phyloP scores from a whole-genome alignment of 2,888 invertebrate species.

The Gonocerus acuteangulatus region DNA sequence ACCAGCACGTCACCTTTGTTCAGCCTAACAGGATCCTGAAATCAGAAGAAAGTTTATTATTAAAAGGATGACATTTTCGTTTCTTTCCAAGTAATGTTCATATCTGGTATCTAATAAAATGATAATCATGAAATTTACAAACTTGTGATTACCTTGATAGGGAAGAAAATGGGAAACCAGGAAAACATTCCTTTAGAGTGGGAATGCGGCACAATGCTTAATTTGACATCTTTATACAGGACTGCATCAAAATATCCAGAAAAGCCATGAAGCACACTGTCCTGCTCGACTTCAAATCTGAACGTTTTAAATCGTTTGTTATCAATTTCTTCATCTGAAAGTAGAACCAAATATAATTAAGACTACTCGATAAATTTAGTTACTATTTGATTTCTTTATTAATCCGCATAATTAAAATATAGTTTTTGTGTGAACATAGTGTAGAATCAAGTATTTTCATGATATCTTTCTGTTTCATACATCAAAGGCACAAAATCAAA shows the following conservation, averaged over 20 bases:
- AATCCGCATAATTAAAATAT: too few species aligned
- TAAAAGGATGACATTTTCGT: not conserved
- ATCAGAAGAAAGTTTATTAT: slow-evolving; percentile 20
- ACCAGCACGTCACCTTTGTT: slow-evolving; percentile 62
- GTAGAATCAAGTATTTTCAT: too few species aligned
- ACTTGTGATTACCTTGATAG: slow-evolving; percentile 57
- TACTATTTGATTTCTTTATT: not conserved
- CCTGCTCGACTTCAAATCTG: slow-evolving; percentile 61
- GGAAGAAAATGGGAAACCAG: slow-evolving; percentile 97
- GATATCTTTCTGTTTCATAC: too few species aligned
- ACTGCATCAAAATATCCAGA: slow-evolving; percentile 90
- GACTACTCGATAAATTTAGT: slow-evolving; percentile 3
- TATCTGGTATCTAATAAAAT: too few species aligned
- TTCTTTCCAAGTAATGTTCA: too few species aligned
- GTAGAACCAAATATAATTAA: too few species aligned
- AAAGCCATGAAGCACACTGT: slow-evolving; percentile 85
- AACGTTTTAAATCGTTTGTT: slow-evolving; percentile 66
- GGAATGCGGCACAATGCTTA: slow-evolving; percentile 85
- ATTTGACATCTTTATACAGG: slow-evolving; percentile 71
- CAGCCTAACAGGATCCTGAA: slow-evolving; percentile 65
- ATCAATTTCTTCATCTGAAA: slow-evolving; percentile 48
- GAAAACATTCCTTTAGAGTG: slow-evolving; percentile 90
- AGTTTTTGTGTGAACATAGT: too few species aligned
- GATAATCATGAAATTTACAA: too few species aligned
- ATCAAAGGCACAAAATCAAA: too few species aligned